Conservation (phyloP, 2,797 vertebrate genomes). For the Buceros bicornis region DNA sequence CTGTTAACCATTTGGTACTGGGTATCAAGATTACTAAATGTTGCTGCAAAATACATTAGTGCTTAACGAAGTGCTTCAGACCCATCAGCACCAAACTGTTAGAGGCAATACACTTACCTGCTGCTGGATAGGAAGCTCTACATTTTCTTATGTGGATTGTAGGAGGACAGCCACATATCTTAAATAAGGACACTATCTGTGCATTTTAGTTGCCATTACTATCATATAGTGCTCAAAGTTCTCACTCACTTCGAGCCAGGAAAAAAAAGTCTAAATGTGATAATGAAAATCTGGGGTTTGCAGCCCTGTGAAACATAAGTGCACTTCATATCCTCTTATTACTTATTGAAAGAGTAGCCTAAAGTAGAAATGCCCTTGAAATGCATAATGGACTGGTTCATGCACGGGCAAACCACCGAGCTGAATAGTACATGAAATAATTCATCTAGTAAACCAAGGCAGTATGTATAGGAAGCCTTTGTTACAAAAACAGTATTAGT, state of each 20-base stretch:
- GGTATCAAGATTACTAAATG: slow-evolving; percentile 13
- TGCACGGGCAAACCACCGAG: not conserved
- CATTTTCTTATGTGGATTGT: not conserved
- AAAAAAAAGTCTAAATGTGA: slow-evolving; percentile 59
- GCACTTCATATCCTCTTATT: slow-evolving; percentile 42
- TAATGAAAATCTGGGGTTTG: slow-evolving; percentile 47
- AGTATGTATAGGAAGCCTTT: not conserved
- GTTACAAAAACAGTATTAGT: not conserved
- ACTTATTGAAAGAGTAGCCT: slow-evolving; percentile 63
- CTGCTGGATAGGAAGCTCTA: slow-evolving; percentile 13
- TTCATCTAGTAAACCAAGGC: not conserved
- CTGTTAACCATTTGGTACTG: slow-evolving; percentile 11
- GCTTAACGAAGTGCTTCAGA: slow-evolving; percentile 49
- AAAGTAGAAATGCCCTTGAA: slow-evolving; percentile 48
- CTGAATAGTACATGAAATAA: slow-evolving; percentile 21
- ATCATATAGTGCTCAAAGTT: slow-evolving; percentile 33
- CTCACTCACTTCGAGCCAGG: slow-evolving; percentile 32
- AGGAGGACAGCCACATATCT: not conserved
- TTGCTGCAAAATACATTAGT: slow-evolving; percentile 34
- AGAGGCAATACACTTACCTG: slow-evolving; percentile 29
- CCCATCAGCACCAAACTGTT: slow-evolving; percentile 37
- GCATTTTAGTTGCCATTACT: slow-evolving; percentile 23
- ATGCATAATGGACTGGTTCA: slow-evolving; percentile 14
- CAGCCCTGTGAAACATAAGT: slow-evolving; percentile 37
- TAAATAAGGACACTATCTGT: not conserved